Conservation (phyloP, 1,140 invertebrate species). For the Drosophila seguyi region DNA sequence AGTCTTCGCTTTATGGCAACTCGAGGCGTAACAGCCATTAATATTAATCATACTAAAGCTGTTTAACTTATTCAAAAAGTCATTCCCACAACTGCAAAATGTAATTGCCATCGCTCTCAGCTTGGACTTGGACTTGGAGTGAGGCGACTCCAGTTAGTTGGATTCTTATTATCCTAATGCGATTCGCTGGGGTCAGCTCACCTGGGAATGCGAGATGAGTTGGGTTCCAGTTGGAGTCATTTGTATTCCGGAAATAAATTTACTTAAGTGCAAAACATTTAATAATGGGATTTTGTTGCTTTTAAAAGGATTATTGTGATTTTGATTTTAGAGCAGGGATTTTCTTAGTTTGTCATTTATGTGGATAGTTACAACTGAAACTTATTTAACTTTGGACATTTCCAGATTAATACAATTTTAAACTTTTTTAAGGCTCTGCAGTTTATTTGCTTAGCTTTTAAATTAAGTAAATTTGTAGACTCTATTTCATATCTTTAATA, state of each 20-base stretch:
- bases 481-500: no score
- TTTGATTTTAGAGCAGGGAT: neutral
- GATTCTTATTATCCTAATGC: slow-evolving; percentile 32
- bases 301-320: neutral
- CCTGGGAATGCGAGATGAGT: slow-evolving; percentile 26
- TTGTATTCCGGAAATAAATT: neutral
- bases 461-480: neutral
- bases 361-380: neutral
- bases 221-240: slow-evolving; percentile 22
- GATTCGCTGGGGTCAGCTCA: slow-evolving; percentile 12
- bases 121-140: neutral
- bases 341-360: neutral
- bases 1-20: slow-evolving; percentile 39
- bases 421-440: neutral
- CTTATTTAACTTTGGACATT: neutral
- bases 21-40: slow-evolving; percentile 24
- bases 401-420: neutral
- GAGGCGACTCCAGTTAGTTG: neutral
- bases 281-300: neutral
- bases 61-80: slow-evolving; percentile 46
- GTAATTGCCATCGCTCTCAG: slow-evolving; percentile 8
- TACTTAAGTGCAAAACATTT: slow-evolving; percentile 16
- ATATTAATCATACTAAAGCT: slow-evolving; percentile 45
- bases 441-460: neutral
- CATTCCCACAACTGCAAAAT: slow-evolving; percentile 34